Evolutionary conservation across 2,888 invertebrate genomes (phyloP).

Genomic region (Zhengitettix transpicula): DNA sequence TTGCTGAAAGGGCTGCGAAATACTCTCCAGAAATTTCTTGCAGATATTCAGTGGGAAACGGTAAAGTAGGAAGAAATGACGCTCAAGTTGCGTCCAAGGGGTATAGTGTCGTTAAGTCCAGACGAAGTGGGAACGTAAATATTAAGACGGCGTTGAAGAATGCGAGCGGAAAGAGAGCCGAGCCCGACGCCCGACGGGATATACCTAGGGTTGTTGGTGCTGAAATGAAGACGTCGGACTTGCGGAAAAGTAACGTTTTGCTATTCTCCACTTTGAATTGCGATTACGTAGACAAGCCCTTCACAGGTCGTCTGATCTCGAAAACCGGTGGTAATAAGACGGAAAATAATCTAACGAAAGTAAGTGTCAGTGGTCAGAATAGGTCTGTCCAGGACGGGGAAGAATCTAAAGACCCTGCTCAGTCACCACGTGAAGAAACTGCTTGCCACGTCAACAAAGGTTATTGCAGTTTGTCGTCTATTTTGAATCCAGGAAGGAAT

Average conservation of each 20-base stretch:
- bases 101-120: no score
- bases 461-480: slow-evolving; percentile 1
- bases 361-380: not conserved
- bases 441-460: not conserved
- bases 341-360: not conserved
- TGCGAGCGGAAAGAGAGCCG: no score
- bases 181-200: no score
- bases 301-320: not conserved
- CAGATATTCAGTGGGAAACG: no score
- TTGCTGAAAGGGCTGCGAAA: no score
- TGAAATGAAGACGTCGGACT: not conserved
- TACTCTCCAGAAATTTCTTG: no score
- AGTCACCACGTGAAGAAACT: not conserved
- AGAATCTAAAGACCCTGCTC: not conserved
- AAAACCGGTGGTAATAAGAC: not conserved
- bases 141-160: no score
- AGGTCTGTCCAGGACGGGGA: not conserved
- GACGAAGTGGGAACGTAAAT: no score
- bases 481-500: not conserved
- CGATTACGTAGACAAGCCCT: not conserved
- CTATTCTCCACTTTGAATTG: no score
- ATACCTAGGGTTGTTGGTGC: not conserved
- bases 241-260: not conserved
- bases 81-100: no score
- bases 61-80: no score